phyloP scores from a whole-genome alignment of 2,113 vertebrate genomes.

The Psilopogon haemacephalus region DNA sequence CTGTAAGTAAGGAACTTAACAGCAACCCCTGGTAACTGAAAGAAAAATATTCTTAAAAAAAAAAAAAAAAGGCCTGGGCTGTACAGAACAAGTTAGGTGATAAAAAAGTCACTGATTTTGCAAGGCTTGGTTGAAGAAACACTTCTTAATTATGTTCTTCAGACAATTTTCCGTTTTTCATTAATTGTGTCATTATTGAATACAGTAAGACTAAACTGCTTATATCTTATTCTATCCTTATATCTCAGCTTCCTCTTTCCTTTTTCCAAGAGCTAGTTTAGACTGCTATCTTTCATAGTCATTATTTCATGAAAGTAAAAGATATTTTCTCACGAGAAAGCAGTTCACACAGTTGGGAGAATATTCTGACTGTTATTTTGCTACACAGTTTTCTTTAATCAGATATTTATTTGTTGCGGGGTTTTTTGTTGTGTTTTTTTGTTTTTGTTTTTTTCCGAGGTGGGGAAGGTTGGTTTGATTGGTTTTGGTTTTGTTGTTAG shows the following conservation, averaged over 20 bases:
- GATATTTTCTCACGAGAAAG: not conserved
- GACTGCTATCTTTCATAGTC: not conserved
- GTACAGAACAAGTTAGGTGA: not conserved
- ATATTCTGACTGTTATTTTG: not conserved
- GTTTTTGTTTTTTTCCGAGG: too few relatives aligned
- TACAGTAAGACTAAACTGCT: not conserved
- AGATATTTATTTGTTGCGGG: not conserved
- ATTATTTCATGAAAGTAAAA: not conserved
- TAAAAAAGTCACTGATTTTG: not conserved
- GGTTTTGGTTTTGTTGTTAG: too few relatives aligned
- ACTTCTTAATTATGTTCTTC: not conserved
- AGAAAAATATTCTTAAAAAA: not conserved
- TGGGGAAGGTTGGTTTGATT: too few relatives aligned
- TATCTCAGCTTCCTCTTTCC: not conserved
- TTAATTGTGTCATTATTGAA: slow-evolving; percentile 1
- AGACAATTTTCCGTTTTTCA: slow-evolving; percentile 16
- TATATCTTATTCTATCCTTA: not conserved
- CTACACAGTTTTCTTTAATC: not conserved
- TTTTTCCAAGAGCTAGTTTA: not conserved
- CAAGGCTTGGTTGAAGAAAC: not conserved
- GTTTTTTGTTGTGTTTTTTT: too few relatives aligned
- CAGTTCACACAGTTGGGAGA: not conserved
- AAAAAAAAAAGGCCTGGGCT: not conserved
- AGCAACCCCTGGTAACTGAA: not conserved
- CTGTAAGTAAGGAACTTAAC: not conserved